A percentile compares a stretch with the other conserved stretches of the same genome.
Evolutionary conservation across 1,140 invertebrate species (phyloP).

Genomic region (Homarus americanus): DNA sequence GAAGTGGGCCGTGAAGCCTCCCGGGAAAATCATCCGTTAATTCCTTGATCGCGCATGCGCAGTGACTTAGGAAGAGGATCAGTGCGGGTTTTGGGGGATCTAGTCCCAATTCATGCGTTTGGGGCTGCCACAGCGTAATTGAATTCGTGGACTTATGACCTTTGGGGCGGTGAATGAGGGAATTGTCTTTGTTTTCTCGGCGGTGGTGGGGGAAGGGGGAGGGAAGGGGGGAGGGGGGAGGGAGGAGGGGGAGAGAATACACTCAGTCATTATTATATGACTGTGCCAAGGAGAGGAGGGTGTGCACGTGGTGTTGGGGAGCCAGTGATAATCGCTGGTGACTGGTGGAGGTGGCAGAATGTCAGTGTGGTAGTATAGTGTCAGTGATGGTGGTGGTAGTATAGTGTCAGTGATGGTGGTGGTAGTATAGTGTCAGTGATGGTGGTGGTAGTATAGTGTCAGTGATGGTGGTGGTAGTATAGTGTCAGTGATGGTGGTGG

Average conservation of each 20-base stretch:
- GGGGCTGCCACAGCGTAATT: constrained; percentile 62
- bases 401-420: too few species aligned
- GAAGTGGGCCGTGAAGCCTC: constrained; percentile 8
- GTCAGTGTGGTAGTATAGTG: too few species aligned
- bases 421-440: too few species aligned
- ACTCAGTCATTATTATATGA: not conserved
- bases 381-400: too few species aligned
- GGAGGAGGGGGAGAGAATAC: not conserved
- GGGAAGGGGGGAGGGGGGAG: not conserved
- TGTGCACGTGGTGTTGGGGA: not conserved
- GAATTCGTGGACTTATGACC: constrained; percentile 66
- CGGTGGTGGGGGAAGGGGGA: not conserved
- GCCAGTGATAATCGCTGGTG: too few species aligned
- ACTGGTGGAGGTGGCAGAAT: too few species aligned
- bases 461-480: too few species aligned
- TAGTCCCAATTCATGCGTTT: constrained; percentile 65
- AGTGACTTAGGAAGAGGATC: constrained; percentile 55
- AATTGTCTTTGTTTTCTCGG: constrained; percentile 44
- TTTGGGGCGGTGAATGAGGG: constrained; percentile 57
- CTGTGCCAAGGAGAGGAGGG: not conserved
- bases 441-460: too few species aligned
- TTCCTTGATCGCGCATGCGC: constrained; percentile 56
- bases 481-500: too few species aligned
- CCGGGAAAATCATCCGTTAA: constrained; percentile 52
- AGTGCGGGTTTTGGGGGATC: constrained; percentile 58